These are phyloP conservation scores for Cyclura pinguis DNA, from an alignment of 2,797 vertebrate species.

Conservation along the genomic window DNA sequence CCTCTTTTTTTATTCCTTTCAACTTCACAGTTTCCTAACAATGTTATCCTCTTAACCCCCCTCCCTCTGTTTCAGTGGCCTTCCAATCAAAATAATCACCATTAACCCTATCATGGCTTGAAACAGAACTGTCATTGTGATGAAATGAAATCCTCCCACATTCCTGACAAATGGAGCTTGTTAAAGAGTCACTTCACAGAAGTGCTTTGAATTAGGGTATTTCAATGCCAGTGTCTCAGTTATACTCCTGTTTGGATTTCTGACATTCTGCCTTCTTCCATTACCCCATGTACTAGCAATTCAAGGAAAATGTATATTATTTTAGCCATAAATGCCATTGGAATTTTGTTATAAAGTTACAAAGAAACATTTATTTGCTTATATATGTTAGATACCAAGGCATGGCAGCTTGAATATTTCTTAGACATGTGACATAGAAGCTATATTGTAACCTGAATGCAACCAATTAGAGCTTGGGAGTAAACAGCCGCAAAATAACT, in stretches of 20 bases:
- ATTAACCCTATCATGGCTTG: slow-evolving; percentile 5
- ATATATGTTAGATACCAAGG: background rate
- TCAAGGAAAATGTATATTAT: background rate
- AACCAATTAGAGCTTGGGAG: background rate
- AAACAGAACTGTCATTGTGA: slow-evolving; percentile 21
- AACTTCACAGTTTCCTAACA: slow-evolving; percentile 19
- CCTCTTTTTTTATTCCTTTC: background rate
- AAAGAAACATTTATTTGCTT: background rate
- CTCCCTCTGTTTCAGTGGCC: background rate
- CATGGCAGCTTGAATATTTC: background rate
- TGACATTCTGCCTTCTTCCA: background rate
- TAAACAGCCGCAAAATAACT: no score
- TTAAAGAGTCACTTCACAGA: slow-evolving; percentile 29
- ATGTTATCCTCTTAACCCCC: background rate
- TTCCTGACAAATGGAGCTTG: slow-evolving; percentile 11
- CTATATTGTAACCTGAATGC: background rate
- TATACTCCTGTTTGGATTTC: slow-evolving; percentile 41
- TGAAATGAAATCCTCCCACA: slow-evolving; percentile 7
- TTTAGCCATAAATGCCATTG: background rate
- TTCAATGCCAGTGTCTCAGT: background rate
- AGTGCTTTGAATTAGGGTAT: background rate
- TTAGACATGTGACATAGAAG: background rate
- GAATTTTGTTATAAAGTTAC: slow-evolving; percentile 25
- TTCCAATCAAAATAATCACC: slow-evolving; percentile 33
- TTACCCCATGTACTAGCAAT: background rate